Conservation (phyloP, 2,113 vertebrate genomes). For the Prinia subflava region DNA sequence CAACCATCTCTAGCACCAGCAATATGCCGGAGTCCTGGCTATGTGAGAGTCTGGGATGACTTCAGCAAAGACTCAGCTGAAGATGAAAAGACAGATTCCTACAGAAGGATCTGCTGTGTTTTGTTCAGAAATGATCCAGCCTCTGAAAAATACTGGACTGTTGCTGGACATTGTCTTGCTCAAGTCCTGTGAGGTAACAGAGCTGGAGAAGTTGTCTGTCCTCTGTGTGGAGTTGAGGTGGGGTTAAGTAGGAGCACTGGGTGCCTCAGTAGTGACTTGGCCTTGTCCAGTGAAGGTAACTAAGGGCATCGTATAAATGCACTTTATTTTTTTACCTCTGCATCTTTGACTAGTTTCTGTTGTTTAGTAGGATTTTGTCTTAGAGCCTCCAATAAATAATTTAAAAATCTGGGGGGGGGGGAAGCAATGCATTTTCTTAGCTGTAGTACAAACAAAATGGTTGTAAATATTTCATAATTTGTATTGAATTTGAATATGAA, state of each 20-base stretch:
- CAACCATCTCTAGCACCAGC: neutral
- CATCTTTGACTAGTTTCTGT: slow-evolving; percentile 63
- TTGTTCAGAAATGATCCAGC: neutral
- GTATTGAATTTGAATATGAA: slow-evolving; percentile 76
- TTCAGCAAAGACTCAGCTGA: neutral
- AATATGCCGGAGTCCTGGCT: neutral
- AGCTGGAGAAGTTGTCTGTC: slow-evolving; percentile 47
- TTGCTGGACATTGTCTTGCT: slow-evolving; percentile 20
- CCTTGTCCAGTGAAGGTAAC: slow-evolving; percentile 66
- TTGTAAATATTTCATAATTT: slow-evolving; percentile 79
- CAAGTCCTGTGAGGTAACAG: neutral
- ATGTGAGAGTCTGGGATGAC: neutral
- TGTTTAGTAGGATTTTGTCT: slow-evolving; percentile 52
- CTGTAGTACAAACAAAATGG: slow-evolving; percentile 55
- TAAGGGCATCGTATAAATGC: slow-evolving; percentile 68
- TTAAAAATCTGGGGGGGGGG: slow-evolving; percentile 40
- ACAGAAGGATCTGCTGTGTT: neutral
- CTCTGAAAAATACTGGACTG: slow-evolving; percentile 12
- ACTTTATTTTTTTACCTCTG: slow-evolving; percentile 77
- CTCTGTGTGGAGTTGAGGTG: slow-evolving; percentile 1
- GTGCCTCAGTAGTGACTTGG: slow-evolving; percentile 61
- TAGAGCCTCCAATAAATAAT: slow-evolving; percentile 39
- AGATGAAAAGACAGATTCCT: neutral
- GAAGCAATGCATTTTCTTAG: slow-evolving; percentile 63
- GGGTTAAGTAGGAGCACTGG: slow-evolving; percentile 5